Conservation (phyloP, 2,113 vertebrate species). For the Chunga burmeisteri region DNA sequence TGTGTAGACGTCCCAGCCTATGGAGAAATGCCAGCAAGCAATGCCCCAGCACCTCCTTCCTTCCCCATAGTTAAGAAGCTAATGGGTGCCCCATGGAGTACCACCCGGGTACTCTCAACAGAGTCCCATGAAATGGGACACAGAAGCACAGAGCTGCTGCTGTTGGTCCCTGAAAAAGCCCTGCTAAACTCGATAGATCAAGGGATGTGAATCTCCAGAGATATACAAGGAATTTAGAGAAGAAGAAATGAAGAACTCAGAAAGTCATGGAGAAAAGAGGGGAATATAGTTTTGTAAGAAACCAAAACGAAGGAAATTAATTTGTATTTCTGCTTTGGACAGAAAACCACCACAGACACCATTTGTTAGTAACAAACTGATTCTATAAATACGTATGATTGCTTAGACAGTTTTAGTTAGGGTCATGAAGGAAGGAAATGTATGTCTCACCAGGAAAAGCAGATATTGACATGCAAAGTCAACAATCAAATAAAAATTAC, state of each 20-base stretch:
- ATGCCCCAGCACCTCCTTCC: not conserved
- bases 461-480: not conserved
- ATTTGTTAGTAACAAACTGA: not conserved
- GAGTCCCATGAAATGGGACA: not conserved
- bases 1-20: not conserved
- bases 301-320: not conserved
- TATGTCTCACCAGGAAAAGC: not conserved
- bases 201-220: not conserved
- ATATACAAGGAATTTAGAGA: not conserved
- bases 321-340: not conserved
- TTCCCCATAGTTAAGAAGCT: not conserved
- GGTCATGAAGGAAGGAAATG: not conserved
- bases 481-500: not conserved
- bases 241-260: not conserved
- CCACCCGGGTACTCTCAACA: not conserved
- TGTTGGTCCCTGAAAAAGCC: not conserved
- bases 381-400: not conserved
- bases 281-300: not conserved
- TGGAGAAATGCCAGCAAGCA: not conserved
- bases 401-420: not conserved
- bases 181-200: not conserved
- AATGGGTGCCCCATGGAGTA: not conserved
- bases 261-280: accelerated
- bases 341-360: not conserved
- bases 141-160: not conserved